These are phyloP conservation scores for Sitta europaea DNA, from an alignment of 2,113 vertebrate species.

Conservation along the genomic window DNA sequence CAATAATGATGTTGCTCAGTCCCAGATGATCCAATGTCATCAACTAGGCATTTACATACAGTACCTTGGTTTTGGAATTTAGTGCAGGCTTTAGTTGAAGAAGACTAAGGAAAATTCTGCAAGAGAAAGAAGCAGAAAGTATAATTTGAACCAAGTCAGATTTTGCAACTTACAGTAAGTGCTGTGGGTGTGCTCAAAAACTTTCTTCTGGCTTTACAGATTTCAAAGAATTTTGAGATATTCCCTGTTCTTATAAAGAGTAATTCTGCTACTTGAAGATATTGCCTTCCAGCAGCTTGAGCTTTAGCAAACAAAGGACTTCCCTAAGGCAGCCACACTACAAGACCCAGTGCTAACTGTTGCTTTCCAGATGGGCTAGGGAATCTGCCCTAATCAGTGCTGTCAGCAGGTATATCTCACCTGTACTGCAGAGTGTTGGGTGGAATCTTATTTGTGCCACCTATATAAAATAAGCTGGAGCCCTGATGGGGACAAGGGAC, in stretches of 20 bases:
- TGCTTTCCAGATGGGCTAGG: not conserved
- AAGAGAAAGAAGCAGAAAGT: not conserved
- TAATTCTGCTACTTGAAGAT: not conserved
- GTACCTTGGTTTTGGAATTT: not conserved
- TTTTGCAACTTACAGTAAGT: not conserved
- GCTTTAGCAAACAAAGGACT: not conserved
- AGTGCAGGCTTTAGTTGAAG: not conserved
- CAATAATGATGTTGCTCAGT: not conserved
- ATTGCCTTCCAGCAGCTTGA: fast-evolving
- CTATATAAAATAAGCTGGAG: not conserved
- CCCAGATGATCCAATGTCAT: not conserved
- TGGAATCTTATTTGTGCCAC: not conserved
- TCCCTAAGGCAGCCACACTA: not conserved
- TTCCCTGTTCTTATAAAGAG: not conserved
- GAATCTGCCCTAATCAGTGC: not conserved
- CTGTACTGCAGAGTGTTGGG: fast-evolving
- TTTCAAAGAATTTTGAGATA: not conserved
- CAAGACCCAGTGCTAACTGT: not conserved
- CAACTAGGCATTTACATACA: not conserved
- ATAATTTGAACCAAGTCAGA: not conserved
- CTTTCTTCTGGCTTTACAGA: not conserved
- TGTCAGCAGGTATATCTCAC: not conserved
- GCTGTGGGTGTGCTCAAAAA: not conserved
- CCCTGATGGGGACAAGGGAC: not conserved
- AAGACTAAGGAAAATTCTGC: not conserved